These are phyloP conservation scores for Himalopsyche tibetana DNA, from an alignment of 2,888 invertebrate species.

Conservation along the genomic window DNA sequence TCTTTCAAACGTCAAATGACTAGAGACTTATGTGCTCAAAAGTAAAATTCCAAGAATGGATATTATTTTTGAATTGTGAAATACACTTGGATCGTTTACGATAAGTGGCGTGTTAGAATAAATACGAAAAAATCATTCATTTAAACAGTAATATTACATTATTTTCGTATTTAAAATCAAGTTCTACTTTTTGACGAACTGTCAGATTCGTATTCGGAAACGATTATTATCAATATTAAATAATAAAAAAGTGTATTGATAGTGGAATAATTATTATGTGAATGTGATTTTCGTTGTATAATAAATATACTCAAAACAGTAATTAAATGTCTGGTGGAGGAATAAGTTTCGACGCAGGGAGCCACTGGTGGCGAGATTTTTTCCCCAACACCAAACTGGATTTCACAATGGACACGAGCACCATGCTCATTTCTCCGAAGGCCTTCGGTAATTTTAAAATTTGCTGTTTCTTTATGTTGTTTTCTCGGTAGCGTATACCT, in stretches of 20 bases:
- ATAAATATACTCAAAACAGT: background rate
- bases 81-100: constrained; percentile 15
- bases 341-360: constrained; percentile 5
- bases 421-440: constrained; percentile 60
- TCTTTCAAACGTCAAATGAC: background rate
- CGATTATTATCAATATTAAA: background rate
- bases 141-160: background rate
- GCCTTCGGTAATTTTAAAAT: constrained; percentile 55
- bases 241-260: background rate
- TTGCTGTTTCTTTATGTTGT: constrained; percentile 20
- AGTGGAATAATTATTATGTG: constrained; percentile 1
- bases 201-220: background rate
- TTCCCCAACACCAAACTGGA: constrained; percentile 53
- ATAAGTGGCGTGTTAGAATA: constrained; percentile 8
- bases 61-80: constrained; percentile 31
- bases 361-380: constrained; percentile 47
- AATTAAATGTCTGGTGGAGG: constrained; percentile 18
- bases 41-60: constrained; percentile 27
- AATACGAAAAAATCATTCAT: background rate
- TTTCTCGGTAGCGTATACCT: constrained; percentile 20
- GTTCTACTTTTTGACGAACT: background rate
- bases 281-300: background rate
- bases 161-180: background rate
- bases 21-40: background rate
- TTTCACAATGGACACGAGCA: constrained; percentile 48